Evolutionary conservation across 1,140 invertebrate genomes (phyloP).

Genomic region (Micrasema minimum): DNA sequence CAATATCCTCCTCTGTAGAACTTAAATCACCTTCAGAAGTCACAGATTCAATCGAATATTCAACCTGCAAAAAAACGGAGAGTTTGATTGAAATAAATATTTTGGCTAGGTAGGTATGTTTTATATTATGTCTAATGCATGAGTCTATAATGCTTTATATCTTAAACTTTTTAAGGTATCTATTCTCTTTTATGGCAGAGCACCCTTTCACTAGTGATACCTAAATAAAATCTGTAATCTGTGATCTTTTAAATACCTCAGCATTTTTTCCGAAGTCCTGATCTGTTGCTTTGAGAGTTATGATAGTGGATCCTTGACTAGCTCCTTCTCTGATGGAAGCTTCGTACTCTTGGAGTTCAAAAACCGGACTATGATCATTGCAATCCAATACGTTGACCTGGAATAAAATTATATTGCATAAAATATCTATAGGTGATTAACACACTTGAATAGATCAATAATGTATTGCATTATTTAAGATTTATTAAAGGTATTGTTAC

Average conservation of each 20-base stretch:
- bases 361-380: constrained; percentile 93
- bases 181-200: no score
- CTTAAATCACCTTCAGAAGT: constrained; percentile 67
- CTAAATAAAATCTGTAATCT: no score
- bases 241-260: constrained; percentile 71
- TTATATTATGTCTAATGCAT: no score
- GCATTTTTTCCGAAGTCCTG: constrained; percentile 91
- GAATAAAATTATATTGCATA: constrained; percentile 15
- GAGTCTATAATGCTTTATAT: no score
- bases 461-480: no score
- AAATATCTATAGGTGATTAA: no score
- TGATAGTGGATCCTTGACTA: constrained; percentile 87
- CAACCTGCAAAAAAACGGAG: constrained; percentile 65
- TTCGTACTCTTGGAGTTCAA: constrained; percentile 90
- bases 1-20: constrained; percentile 63
- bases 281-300: constrained; percentile 92
- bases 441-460: no score
- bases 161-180: no score
- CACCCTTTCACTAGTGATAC: no score
- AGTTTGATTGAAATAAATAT: neutral
- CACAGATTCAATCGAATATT: constrained; percentile 80
- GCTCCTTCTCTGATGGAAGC: constrained; percentile 85
- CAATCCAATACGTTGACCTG: constrained; percentile 91
- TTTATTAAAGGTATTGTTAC: constrained; percentile 55
- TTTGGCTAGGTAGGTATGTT: neutral